Base-by-base conservation (phyloP, 2,888 invertebrate species). In the Ischnura elegans region DNA sequence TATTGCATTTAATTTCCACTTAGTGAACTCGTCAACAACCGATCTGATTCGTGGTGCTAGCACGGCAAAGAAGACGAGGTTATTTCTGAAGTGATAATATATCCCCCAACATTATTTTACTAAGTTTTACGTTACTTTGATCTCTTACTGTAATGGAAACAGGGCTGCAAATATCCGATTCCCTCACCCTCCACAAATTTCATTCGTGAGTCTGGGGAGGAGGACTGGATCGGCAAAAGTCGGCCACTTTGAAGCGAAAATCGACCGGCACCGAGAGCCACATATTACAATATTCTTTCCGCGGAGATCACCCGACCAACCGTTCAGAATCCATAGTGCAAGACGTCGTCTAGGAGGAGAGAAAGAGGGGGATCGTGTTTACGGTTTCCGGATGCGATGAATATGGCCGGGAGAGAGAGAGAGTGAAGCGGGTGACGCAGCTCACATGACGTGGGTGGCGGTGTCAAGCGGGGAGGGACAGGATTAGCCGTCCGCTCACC, bases 381-480 rank as follows among this genome's bases (percentile, higher is more conserved):
- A 90, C 90, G 43, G 90, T 66, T 90, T 90, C 90, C 90, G 90
- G 90, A 36, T 55, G 43, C 61, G 42, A 55, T 61, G 55, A 55
- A 25, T 61, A 61, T 61, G 61, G 66, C 16, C 42, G 42, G 42
- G 55, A 29, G 36, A n/a, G 19, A n/a, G 61, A n/a, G n/a, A 8
- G n/a, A 76, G 36, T 10, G 76, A 76, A 36, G 76, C 25, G 76
- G 36, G 29, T 29, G 36, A 0, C 29, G 29, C 36, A 76, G 13
- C 36, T 36, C 29, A 36, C 29, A 36, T 76, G 76, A 76, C 76
- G 76, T 76, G 61, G 43, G 43, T 61, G 90, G 86, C 86, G 25
- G 25, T 86, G 66, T 43, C 90, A 36, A 42, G 90, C 25, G 43
- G 61, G 61, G 76, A 76, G 51, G n/a, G n/a, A n/a, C n/a, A n/a